Evolutionary conservation across 53 echinoderm and acorn worm genomes (phyloP).

Genomic region (Paracentrotus lividus): DNA sequence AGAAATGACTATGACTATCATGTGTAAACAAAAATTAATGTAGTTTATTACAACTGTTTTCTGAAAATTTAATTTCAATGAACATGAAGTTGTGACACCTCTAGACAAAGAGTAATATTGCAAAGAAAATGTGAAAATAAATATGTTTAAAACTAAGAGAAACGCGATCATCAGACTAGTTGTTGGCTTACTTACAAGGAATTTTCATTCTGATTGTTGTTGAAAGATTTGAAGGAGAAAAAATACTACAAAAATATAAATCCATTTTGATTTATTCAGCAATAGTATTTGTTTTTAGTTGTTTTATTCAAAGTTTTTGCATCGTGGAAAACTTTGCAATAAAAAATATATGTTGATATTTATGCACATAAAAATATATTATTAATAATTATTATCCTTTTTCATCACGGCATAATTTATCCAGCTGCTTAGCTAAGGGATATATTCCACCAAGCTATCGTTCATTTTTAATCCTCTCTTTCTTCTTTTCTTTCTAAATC

Average conservation of each 20-base stretch:
- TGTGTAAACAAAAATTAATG: too few species aligned
- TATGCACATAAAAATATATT: not conserved
- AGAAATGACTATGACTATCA: too few species aligned
- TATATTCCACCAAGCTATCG: constrained; percentile 36
- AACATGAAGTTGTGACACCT: too few species aligned
- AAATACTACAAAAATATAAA: not conserved
- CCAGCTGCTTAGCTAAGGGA: constrained; percentile 64
- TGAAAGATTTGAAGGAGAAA: too few species aligned
- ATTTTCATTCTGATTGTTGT: too few species aligned
- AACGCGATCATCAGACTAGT: too few species aligned
- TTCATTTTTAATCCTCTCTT: constrained; percentile 48
- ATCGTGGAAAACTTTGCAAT: not conserved
- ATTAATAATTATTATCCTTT: not conserved
- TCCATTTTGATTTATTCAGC: not conserved
- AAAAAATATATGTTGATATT: not conserved
- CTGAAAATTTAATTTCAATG: too few species aligned
- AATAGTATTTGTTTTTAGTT: not conserved
- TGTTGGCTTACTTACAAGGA: too few species aligned
- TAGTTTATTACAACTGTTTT: too few species aligned
- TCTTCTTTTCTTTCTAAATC: constrained; percentile 35
- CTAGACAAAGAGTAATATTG: too few species aligned
- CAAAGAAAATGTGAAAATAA: not conserved
- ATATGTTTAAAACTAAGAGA: not conserved
- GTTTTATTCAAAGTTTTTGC: not conserved
- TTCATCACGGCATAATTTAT: constrained; percentile 7